These are phyloP conservation scores for Oreonectes daqikongensis DNA, from an alignment of 2,797 vertebrate genomes.

Conservation along the genomic window DNA sequence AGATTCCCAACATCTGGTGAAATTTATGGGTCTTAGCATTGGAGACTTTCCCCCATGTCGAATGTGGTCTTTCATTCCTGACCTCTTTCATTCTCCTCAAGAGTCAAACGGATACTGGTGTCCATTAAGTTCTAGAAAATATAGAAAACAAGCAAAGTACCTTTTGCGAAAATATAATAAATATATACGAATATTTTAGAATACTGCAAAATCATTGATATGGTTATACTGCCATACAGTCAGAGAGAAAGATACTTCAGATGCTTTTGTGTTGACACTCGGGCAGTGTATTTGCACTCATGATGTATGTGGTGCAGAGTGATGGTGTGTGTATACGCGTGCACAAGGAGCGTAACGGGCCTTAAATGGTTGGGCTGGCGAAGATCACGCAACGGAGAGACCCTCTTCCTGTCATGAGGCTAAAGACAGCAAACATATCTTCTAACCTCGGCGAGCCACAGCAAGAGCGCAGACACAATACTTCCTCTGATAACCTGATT, in stretches of 20 bases:
- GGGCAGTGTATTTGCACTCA: neutral
- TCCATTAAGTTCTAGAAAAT: neutral
- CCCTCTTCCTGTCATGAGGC: slow-evolving; percentile 33
- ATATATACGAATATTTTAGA: no score
- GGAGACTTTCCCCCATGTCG: slow-evolving; percentile 3
- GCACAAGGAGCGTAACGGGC: slow-evolving; percentile 27
- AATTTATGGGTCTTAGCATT: slow-evolving; percentile 33
- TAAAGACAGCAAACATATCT: slow-evolving; percentile 51
- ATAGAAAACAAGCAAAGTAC: neutral
- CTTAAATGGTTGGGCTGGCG: slow-evolving; percentile 48
- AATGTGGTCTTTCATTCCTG: slow-evolving; percentile 14
- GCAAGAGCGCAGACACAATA: slow-evolving; percentile 24
- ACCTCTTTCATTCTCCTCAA: slow-evolving; percentile 16
- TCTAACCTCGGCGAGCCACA: slow-evolving; percentile 8
- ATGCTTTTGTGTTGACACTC: neutral
- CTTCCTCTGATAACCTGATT: slow-evolving; percentile 36
- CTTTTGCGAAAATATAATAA: no score
- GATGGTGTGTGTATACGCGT: slow-evolving; percentile 26
- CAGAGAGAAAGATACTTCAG: neutral
- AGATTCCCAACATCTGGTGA: slow-evolving; percentile 38
- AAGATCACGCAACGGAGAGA: slow-evolving; percentile 26
- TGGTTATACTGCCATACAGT: neutral
- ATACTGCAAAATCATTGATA: no score
- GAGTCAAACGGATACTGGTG: neutral
- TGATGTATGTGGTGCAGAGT: slow-evolving; percentile 12